These are phyloP conservation scores for Crotophaga sulcirostris DNA, from an alignment of 2,113 vertebrate genomes.

Conservation along the genomic window DNA sequence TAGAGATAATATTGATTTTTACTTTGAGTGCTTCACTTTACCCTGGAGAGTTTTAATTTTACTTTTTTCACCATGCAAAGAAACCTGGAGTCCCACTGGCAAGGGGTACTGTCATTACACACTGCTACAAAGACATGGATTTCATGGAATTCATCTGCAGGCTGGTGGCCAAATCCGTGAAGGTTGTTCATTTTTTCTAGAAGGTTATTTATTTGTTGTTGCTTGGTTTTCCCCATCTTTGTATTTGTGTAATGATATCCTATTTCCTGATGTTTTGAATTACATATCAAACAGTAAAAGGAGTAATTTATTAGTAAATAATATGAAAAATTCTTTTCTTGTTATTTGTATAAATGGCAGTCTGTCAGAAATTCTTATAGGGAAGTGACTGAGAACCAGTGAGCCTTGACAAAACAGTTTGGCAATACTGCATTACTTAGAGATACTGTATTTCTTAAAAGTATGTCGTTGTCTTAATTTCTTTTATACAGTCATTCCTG, in stretches of 20 bases:
- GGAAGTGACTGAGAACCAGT: background rate
- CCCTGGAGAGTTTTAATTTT: background rate
- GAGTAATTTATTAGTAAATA: background rate
- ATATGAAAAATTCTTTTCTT: background rate
- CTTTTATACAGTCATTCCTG: background rate
- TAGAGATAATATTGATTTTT: background rate
- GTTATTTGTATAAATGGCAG: background rate
- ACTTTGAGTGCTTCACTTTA: background rate
- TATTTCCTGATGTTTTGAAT: background rate
- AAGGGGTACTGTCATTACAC: slow-evolving; percentile 86
- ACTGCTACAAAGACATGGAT: slow-evolving; percentile 91
- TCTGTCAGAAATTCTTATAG: background rate
- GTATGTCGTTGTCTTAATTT: background rate
- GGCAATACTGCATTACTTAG: background rate
- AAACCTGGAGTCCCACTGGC: slow-evolving; percentile 91
- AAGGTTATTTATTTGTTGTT: background rate
- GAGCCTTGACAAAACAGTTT: background rate
- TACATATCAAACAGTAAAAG: background rate
- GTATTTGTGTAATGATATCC: background rate
- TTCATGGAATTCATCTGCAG: slow-evolving; percentile 98
- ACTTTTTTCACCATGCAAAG: slow-evolving; percentile 62
- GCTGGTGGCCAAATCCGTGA: slow-evolving; percentile 85
- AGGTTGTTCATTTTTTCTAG: slow-evolving; percentile 76
- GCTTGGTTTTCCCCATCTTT: background rate
- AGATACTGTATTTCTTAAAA: background rate